Base-by-base conservation (phyloP, 2,888 invertebrate genomes). In the Yponomeuta sedellus region DNA sequence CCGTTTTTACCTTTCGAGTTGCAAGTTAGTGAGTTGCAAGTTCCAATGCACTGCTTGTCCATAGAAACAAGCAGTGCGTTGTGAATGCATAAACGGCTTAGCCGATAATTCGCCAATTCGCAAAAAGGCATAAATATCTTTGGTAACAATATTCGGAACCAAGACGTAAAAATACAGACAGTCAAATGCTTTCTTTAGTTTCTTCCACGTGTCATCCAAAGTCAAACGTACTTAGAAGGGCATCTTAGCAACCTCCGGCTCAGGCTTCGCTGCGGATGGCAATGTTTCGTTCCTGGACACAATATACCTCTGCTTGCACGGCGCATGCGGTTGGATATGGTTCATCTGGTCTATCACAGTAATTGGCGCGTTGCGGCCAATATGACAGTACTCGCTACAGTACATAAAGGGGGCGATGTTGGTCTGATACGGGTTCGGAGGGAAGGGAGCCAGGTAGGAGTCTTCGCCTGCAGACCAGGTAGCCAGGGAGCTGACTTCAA, bases 331-430 rank as follows among this genome's bases (percentile, higher is more conserved):
- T 3, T 78, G 79, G 66, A 77, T 68, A 22, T 81, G 81, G 2
- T 70, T 69, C 2, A 81, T 70, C 69, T 90, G 90, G 59, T 91
- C 88, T 2, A 91, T 80, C 0, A 87, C 88, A 0, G 74, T 80
- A 0, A 89, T 88, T 0, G 85, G 81, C 0, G 88, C 88, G 20
- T 90, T 89, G 69, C 84, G 84, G 0, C 83, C 76, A 11, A 88
- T 79, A 65, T 89, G 90, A 66, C 90, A 90, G 61, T 90, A 90
- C 68, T 91, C 91, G 66, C 86, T 87, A 71, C 91, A 90, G 73
- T 91, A 91, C 90, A 90, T 91, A 70, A 88, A 88, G 0, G 91
- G 91, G 0, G 89, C 86, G 1, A 85, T 83, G 72, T 85, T 87
- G 1, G 89, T 88, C 73, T 90, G 91, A 72, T 75, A 89, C 0